Conservation (phyloP, 2,113 vertebrate species). For the Halichoeres trimaculatus region DNA sequence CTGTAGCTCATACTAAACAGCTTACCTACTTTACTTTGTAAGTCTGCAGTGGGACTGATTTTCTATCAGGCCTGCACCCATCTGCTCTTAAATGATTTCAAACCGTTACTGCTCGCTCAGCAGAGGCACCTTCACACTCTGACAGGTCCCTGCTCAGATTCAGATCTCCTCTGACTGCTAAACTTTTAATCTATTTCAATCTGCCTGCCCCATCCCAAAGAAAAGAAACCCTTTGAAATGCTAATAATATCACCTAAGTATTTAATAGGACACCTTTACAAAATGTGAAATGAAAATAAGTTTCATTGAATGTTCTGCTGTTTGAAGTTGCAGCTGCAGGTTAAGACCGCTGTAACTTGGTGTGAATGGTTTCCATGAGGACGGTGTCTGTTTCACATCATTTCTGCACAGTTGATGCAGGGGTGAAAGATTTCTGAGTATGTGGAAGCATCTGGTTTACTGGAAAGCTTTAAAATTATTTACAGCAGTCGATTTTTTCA, state of each 20-base stretch:
- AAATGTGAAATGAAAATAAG: background rate
- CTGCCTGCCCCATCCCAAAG: background rate
- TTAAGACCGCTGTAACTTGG: background rate
- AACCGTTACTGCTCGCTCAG: background rate
- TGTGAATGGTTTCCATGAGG: background rate
- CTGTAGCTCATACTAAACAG: constrained; percentile 7
- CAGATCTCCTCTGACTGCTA: background rate
- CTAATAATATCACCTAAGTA: background rate
- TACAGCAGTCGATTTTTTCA: background rate
- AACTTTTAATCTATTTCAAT: constrained; percentile 14
- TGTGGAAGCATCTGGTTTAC: background rate
- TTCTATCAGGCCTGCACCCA: background rate
- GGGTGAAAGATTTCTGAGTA: background rate
- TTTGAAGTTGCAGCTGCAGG: background rate
- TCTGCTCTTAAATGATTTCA: constrained; percentile 1
- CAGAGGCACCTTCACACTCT: background rate
- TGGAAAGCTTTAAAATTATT: background rate
- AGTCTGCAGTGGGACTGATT: background rate
- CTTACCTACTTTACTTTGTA: background rate
- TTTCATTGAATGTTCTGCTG: background rate
- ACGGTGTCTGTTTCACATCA: background rate
- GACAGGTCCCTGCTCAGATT: background rate
- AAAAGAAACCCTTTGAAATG: constrained; percentile 1
- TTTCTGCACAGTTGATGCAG: background rate
- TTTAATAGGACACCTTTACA: constrained; percentile 4